phyloP scores from a whole-genome alignment of 2,888 invertebrate genomes.

The Trypoxylon attenuatum region DNA sequence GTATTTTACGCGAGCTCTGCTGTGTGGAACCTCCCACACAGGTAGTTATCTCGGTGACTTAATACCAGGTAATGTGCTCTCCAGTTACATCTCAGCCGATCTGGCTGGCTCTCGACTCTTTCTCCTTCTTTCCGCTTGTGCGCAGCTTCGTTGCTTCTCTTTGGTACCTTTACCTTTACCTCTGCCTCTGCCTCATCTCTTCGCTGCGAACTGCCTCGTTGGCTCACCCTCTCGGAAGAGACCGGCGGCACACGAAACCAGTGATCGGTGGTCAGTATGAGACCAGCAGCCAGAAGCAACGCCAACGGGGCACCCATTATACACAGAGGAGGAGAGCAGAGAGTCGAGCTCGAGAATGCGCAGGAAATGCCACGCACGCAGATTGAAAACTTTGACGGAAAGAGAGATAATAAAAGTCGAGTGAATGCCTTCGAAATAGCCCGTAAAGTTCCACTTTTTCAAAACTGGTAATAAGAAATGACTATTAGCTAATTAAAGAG shows the following conservation, averaged over 20 bases:
- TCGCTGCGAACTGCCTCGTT: not conserved
- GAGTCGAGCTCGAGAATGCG: no score
- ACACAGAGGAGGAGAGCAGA: no score
- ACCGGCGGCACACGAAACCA: constrained; percentile 29
- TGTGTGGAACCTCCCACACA: constrained; percentile 67
- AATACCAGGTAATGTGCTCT: constrained; percentile 71
- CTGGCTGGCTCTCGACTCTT: constrained; percentile 35
- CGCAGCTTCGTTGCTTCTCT: not conserved
- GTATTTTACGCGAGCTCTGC: constrained; percentile 51
- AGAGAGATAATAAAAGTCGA: no score
- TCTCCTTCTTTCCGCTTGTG: constrained; percentile 14
- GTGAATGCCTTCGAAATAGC: no score
- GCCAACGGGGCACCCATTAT: constrained; percentile 1
- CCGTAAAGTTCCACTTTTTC: no score
- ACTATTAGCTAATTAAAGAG: no score
- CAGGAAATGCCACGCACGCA: no score
- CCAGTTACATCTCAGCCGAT: constrained; percentile 67
- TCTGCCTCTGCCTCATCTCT: not conserved
- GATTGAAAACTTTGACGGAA: no score
- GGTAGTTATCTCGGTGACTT: constrained; percentile 72
- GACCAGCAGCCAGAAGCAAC: constrained; percentile 3
- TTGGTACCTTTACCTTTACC: not conserved
- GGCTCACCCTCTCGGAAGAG: constrained; percentile 41
- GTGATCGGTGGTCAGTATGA: constrained; percentile 29
- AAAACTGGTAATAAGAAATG: no score